Evolutionary conservation across 2,888 invertebrate species (phyloP).

Genomic region (Epistrophe grossulariae): DNA sequence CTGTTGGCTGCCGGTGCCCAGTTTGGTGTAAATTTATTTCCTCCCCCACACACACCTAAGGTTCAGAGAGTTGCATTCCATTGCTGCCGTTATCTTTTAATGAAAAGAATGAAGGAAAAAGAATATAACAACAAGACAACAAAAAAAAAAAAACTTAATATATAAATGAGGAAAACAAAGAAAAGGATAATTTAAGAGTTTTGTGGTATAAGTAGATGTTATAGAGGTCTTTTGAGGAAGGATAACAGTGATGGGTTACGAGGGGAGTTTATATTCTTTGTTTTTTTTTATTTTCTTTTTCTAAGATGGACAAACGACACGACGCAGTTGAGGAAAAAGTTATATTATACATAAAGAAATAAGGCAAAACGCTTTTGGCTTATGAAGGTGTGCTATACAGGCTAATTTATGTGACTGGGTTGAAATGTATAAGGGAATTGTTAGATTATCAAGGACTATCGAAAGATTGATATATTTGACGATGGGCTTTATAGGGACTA

Average conservation of each 20-base stretch:
- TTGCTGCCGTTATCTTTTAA: conserved; percentile 69
- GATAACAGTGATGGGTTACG: background rate
- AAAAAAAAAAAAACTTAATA: conserved; percentile 1
- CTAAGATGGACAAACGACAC: conserved; percentile 52
- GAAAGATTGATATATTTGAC: conserved; percentile 54
- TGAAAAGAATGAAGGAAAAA: conserved; percentile 61
- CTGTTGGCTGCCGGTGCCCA: background rate
- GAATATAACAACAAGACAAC: conserved; percentile 24
- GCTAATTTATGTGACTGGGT: conserved; percentile 65
- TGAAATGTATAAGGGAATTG: conserved; percentile 27
- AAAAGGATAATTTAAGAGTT: conserved; percentile 63
- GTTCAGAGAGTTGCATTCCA: conserved; percentile 58
- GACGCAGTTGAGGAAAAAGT: conserved; percentile 15
- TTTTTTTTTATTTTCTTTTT: conserved; percentile 24
- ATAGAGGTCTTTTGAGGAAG: conserved; percentile 3
- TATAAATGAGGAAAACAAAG: conserved; percentile 48
- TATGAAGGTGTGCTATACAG: conserved; percentile 59
- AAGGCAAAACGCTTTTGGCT: conserved; percentile 19
- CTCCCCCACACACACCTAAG: conserved; percentile 12
- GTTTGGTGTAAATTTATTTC: conserved; percentile 70
- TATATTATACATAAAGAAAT: background rate
- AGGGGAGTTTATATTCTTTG: background rate
- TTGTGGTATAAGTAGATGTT: conserved; percentile 18
- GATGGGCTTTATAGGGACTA: conserved; percentile 11
- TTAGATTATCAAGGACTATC: conserved; percentile 28